Conservation (phyloP, 1,140 invertebrate genomes). For the Himalopsyche phryganea region DNA sequence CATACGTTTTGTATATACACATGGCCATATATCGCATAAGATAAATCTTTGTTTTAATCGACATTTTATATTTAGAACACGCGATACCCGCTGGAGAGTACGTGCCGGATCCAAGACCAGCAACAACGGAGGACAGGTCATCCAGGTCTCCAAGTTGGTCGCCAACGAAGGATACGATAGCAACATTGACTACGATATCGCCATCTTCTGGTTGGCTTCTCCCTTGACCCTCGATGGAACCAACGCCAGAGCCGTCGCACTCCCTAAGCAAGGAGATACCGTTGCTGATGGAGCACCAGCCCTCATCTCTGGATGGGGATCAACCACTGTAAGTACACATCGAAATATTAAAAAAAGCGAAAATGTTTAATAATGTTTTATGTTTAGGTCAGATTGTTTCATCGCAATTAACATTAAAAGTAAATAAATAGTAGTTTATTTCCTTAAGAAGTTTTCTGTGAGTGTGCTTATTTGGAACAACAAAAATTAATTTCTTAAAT, state of each 20-base stretch:
- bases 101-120: slow-evolving; percentile 21
- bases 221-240: slow-evolving; percentile 5
- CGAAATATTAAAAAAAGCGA: too few species aligned
- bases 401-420: too few species aligned
- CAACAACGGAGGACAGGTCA: slow-evolving; percentile 23
- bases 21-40: too few species aligned
- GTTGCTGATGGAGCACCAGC: slow-evolving; percentile 33
- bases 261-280: slow-evolving; percentile 28
- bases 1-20: too few species aligned
- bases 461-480: too few species aligned
- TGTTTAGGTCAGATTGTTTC: too few species aligned
- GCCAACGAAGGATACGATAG: slow-evolving; percentile 14
- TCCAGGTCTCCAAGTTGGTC: slow-evolving; percentile 5
- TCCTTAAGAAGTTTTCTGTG: too few species aligned
- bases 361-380: too few species aligned
- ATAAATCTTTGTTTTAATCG: too few species aligned
- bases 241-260: slow-evolving; percentile 2
- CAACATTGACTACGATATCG: slow-evolving; percentile 20
- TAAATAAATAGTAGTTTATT: too few species aligned
- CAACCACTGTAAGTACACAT: slow-evolving; percentile 22
- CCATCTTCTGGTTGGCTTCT: slow-evolving; percentile 12
- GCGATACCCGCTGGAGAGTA: slow-evolving; percentile 18
- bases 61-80: too few species aligned
- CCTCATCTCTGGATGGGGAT: slow-evolving; percentile 47
- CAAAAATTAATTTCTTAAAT: too few species aligned